These are phyloP conservation scores for Sebastes wilsoni DNA, from an alignment of 2,797 vertebrate genomes.

Conservation along the genomic window DNA sequence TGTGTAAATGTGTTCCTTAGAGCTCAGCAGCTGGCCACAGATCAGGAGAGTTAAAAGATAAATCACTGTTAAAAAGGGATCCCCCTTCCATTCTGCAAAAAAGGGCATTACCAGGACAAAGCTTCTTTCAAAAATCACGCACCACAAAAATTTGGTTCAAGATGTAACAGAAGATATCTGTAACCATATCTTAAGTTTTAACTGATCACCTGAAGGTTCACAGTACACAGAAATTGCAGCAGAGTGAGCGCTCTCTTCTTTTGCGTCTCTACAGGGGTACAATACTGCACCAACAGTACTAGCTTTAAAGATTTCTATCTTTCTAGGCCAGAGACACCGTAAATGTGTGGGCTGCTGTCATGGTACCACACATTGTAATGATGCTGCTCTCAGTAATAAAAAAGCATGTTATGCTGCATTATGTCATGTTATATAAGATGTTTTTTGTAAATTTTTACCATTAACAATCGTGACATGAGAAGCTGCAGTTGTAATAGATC, in stretches of 20 bases:
- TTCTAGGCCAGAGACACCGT: not conserved
- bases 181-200: not conserved
- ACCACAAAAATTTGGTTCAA: not conserved
- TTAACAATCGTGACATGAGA: not conserved
- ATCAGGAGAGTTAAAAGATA: not conserved
- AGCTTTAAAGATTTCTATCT: not conserved
- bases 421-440: not conserved
- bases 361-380: not conserved
- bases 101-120: not conserved
- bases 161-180: not conserved
- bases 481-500: not conserved
- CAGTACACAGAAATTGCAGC: not conserved
- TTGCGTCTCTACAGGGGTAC: not conserved
- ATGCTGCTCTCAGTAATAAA: not conserved
- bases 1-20: conserved; percentile 41
- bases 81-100: not conserved
- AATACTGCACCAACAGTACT: not conserved
- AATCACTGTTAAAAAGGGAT: not conserved
- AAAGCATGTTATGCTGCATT: not conserved
- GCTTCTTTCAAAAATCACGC: not conserved
- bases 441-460: not conserved
- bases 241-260: not conserved
- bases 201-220: not conserved
- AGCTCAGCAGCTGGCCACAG: conserved; percentile 25
- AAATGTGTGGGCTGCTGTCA: not conserved